A percentile compares a stretch with the other conserved stretches of the same genome.
Evolutionary conservation across 92 coral and sea anemone genomes (phyloP).

Genomic region (Palythoa heliodiscus): DNA sequence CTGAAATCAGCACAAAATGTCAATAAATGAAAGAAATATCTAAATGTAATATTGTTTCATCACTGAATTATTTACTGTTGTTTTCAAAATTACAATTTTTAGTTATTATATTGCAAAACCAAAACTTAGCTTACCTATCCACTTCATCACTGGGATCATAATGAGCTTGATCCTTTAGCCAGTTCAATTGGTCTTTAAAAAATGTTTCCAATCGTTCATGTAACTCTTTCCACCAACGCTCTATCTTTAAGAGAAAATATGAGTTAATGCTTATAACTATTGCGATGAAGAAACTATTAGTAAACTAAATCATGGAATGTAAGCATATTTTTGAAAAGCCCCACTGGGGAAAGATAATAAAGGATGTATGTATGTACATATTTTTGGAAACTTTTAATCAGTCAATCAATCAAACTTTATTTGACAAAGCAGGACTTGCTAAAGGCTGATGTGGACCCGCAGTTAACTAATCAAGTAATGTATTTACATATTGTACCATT

Average conservation of each 20-base stretch:
- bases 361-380: neutral
- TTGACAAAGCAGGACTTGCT: conserved; percentile 3
- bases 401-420: conserved; percentile 3
- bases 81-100: conserved; percentile 10
- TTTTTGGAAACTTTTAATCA: conserved; percentile 15
- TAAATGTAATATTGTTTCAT: neutral
- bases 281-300: conserved; percentile 5
- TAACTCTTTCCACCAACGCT: conserved; percentile 53
- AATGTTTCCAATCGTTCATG: conserved; percentile 48
- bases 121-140: conserved; percentile 35
- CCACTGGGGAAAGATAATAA: neutral
- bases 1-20: neutral
- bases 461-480: conserved; percentile 10
- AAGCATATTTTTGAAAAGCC: no score
- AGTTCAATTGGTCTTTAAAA: conserved; percentile 50
- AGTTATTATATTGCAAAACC: conserved; percentile 13
- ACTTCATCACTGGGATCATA: conserved; percentile 53
- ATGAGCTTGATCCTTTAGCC: conserved; percentile 55
- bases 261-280: no score
- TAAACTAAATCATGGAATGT: conserved; percentile 9
- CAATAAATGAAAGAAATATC: neutral
- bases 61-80: neutral
- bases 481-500: conserved; percentile 4
- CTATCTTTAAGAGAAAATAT: conserved; percentile 41
- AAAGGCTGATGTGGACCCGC: conserved; percentile 18